Base-by-base conservation (phyloP, 1,140 invertebrate species). In the Drosophila paulistorum region DNA sequence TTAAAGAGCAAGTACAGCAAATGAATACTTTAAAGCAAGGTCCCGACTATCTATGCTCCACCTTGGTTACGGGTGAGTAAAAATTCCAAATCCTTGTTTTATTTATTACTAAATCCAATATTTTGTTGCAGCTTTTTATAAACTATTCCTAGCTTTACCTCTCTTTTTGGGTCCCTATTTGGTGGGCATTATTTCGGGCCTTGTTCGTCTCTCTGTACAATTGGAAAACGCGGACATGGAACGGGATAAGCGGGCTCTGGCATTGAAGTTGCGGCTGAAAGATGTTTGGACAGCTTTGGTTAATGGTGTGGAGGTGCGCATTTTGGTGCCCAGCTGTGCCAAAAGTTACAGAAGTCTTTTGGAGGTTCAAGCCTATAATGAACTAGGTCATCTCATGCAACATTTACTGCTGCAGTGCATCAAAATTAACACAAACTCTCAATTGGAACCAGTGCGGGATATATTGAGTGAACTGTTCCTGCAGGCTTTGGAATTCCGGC, bases 111-210 rank as follows among this genome's bases (percentile, higher is more conserved):
- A 7, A 51, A 37, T n/a, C 7, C 60, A 5, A 20, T 45, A 10
- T 30, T n/a, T 20, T 13, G 23, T 45, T 54, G 1, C 41, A 91
- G 90, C 96, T 1, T 90, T 97, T 17, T 95, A 96, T 64, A 97
- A 97, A 91, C 94, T 98, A 23, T 93, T 98, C 1, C 96, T 97
- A 78, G 96, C 95, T 20, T 83, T 98, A 23, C 95, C 96, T 0
- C 92, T 96, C 3, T 98, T 98, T 82, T 91, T 98, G 23, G 97
- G 96, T 74, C 95, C 96, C 0, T 98, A 98, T 92, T 91, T 98
- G 35, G 94, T 95, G 66, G 95, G 96, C 72, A 94, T 98, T 33
- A 84, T 98, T 1, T 93, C 93, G 3, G 94, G 95, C 68, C 90
- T 97, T 30, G 57, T 76, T 1, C 68, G 84, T 23, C 65, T 86